Evolutionary conservation across 2,888 invertebrate genomes (phyloP), one percentile per base, ranked within the genome.

Genomic region (Sisyra nigra): DNA sequence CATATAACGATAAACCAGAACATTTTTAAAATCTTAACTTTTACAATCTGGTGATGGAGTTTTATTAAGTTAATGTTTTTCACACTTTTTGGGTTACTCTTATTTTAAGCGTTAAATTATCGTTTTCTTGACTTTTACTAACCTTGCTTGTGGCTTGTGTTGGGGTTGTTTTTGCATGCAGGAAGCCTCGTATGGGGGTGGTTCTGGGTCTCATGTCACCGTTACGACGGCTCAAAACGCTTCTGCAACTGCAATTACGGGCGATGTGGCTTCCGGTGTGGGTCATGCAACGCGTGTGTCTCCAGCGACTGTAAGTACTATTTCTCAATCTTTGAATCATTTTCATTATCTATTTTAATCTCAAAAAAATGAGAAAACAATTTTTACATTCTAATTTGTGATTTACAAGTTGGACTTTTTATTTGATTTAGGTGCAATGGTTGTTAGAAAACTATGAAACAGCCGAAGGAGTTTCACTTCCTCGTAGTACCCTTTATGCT

Each of bases 381-480:
- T n/a, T n/a, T n/a, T n/a, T n/a, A n/a, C n/a, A n/a, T n/a, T n/a
- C n/a, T n/a, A n/a, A n/a, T n/a, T n/a, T n/a, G n/a, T n/a, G n/a
- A n/a, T n/a, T n/a, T n/a, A 24, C 24, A 7, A 24, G 24, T 24
- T 24, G 5, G 7, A 24, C 7, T 3, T 7, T 24, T 24, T 24
- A 3, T 24, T 24, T 24, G 33, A 36, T n/a, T 15, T 53, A 82
- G 83, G 80, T 88, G 41, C 84, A 88, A 63, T 98, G 97, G 97
- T 72, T 98, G 54, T 72, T 93, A 56, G 92, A 93, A 61, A 93
- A 98, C 70, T 98, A 98, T 63, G 97, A 98, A 69, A 93, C 92
- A 34, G 93, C 94, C 2, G 97, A 98, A 59, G 84, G 85, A 11
- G 64, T 64, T 19, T 64, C 64, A 3, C 46, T 56, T 41, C 94